Base-by-base conservation (phyloP, 2,888 invertebrate genomes). In the Acrobasis consociella region DNA sequence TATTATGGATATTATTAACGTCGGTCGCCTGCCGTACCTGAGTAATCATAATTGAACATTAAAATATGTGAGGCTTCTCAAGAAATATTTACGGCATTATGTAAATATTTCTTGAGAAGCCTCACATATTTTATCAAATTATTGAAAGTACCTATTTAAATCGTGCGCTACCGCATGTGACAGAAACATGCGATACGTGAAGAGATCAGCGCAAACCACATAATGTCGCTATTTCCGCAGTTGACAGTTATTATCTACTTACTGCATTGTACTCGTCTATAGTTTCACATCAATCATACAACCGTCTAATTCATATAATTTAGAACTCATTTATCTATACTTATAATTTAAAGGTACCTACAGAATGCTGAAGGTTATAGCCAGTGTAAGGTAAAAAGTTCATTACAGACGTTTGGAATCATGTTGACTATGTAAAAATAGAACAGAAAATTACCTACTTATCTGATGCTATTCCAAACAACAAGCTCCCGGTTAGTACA, bases 21-120 rank as follows among this genome's bases (percentile, higher is more conserved):
- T 95, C 42, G 93, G 93, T 80, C 95, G 95, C 71, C 97, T 93
- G 0, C 97, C 97, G 77, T 91, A 96, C 80, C 97, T 97, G 80
- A 37, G n/a, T 31, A 31, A 31, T 31, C 31, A 31, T 31, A 31
- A 22, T 22, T 22, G 22, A 22, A 22, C 22, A 22, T 22, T 22
- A 22, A 22, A 31, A 31, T 31, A 31, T 31, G 2, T 5, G 7
- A 31, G 7, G 0, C 31, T 31, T 5, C 31, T 31, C 8, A 31
- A 31, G 1, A 31, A 56, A 64, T 53, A 49, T 60, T 56, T 39
- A 39, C 52, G n/a, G n/a, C n/a, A n/a, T n/a, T n/a, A n/a, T n/a
- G n/a, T n/a, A n/a, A n/a, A n/a, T n/a, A n/a, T n/a, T n/a, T n/a
- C n/a, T n/a, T n/a, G n/a, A n/a, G n/a, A n/a, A n/a, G n/a, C n/a